Evolutionary conservation across 2,113 vertebrate genomes (phyloP).

Genomic region (Dicentrarchus labrax): DNA sequence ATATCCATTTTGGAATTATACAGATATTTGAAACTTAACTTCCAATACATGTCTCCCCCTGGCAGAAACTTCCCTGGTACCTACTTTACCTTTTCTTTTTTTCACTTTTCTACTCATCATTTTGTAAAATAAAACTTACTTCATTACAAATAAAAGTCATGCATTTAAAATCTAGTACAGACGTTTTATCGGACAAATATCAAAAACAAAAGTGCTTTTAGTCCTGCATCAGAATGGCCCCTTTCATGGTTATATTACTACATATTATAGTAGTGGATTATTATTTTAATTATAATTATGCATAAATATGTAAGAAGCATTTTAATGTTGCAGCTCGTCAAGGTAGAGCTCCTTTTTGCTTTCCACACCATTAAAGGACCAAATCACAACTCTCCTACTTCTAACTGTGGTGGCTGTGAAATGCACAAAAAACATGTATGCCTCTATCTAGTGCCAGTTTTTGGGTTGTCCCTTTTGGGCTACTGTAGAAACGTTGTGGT

Average conservation of each 20-base stretch:
- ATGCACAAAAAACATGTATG: too few relatives aligned
- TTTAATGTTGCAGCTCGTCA: slow-evolving; percentile 5
- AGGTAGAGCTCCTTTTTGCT: background rate
- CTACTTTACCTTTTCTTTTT: too few relatives aligned
- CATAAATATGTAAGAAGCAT: background rate
- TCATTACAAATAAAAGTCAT: background rate
- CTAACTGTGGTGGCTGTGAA: too few relatives aligned
- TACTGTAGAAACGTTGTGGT: too few relatives aligned
- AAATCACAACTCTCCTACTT: too few relatives aligned
- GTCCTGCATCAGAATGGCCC: background rate
- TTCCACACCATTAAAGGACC: too few relatives aligned
- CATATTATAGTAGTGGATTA: background rate
- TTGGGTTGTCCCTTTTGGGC: too few relatives aligned
- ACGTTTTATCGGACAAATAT: background rate
- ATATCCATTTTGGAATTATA: slow-evolving; percentile 15
- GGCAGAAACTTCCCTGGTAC: background rate
- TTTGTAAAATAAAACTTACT: background rate
- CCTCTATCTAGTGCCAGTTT: too few relatives aligned
- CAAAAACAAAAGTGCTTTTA: background rate
- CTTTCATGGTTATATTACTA: background rate
- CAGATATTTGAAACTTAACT: background rate
- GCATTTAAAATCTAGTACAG: background rate
- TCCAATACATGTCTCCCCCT: background rate
- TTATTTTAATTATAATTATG: background rate
- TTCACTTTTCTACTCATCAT: background rate